Percentiles rank a stretch among this genome's conserved stretches.
These are phyloP conservation scores for Bufo bufo DNA, from an alignment of 2,113 vertebrate species.

Conservation along the genomic window DNA sequence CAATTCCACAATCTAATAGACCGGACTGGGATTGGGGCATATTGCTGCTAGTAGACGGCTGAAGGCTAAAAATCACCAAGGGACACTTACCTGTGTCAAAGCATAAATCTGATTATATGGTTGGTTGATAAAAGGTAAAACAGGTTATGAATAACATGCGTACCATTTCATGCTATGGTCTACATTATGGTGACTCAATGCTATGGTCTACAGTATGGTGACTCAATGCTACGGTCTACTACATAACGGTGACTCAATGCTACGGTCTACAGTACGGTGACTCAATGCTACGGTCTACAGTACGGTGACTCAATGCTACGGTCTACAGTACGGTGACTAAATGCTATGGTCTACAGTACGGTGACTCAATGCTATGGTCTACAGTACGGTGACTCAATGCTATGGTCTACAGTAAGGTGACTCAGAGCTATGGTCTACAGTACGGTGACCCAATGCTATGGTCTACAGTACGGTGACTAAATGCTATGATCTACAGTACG, in stretches of 20 bases:
- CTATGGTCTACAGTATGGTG: neutral
- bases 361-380: neutral
- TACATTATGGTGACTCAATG: neutral
- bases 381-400: too few species aligned
- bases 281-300: neutral
- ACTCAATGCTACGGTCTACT: neutral
- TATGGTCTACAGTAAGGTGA: neutral
- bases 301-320: neutral
- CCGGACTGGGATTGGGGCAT: neutral
- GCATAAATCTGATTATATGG: neutral
- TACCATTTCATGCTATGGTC: neutral
- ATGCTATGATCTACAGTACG: neutral
- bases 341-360: neutral
- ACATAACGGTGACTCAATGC: neutral
- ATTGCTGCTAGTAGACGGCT: neutral
- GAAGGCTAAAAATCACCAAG: neutral
- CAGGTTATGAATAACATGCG: neutral
- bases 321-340: neutral
- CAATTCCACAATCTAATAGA: neutral
- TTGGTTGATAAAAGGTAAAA: neutral
- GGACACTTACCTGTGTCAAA: neutral
- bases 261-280: neutral
- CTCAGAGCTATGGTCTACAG: neutral
- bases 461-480: neutral
- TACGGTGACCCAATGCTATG: neutral